Conservation (phyloP, 2,797 vertebrate genomes). For the Eulemur coronatus region DNA sequence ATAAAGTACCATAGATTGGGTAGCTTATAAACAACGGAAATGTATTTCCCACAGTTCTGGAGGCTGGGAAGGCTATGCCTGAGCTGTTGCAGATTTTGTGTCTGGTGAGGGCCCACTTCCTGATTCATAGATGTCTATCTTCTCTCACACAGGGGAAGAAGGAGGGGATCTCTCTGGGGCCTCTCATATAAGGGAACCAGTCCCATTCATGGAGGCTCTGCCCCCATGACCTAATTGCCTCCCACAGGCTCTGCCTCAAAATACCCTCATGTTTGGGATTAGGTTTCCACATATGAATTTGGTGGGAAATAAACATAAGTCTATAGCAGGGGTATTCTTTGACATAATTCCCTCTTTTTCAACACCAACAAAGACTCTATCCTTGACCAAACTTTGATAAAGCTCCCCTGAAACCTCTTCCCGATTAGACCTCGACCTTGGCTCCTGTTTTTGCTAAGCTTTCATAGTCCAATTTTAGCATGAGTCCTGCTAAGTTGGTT, state of each 20-base stretch:
- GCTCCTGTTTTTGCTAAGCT: neutral
- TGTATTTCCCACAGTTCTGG: neutral
- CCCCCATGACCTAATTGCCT: neutral
- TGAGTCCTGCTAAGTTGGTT: neutral
- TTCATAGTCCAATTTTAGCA: neutral
- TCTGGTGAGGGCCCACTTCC: neutral
- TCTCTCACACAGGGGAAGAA: neutral
- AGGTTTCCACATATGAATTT: neutral
- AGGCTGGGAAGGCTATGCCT: neutral
- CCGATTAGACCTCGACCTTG: neutral
- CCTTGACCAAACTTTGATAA: neutral
- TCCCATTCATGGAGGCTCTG: neutral
- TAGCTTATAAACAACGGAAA: neutral
- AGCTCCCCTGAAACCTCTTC: neutral
- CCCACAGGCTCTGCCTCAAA: neutral
- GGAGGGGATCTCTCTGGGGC: neutral
- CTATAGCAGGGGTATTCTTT: neutral
- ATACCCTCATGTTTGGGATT: neutral
- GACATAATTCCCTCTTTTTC: neutral
- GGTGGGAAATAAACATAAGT: neutral
- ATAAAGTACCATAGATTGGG: neutral
- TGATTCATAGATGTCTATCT: neutral
- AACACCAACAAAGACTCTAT: neutral
- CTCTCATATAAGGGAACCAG: neutral
- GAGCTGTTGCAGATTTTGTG: neutral